Base-by-base conservation (phyloP, 2,113 vertebrate genomes). In the Cryptomyrus ogoouensis region DNA sequence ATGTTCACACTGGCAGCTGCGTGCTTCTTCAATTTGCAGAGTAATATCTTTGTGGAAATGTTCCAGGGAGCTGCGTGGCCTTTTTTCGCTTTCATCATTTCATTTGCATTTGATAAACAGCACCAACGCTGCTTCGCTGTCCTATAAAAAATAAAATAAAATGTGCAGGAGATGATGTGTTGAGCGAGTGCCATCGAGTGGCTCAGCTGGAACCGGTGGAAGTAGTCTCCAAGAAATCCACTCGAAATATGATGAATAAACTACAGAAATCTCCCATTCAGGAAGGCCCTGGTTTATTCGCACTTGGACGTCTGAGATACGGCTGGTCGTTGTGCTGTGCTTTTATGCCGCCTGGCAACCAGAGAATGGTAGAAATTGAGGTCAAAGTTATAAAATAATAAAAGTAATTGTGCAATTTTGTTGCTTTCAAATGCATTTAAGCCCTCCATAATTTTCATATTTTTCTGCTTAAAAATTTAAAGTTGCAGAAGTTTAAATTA, bases 201-300 rank as follows among this genome's bases (percentile, higher is more conserved):
- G 9, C 92, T 39, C 92, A 90, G 91, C 89, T 91, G 91, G 89
- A 91, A 53, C 90, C 93, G 89, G 94, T 31, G 49, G 62, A 90
- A 90, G 86, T 77, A 15, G 44, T 56, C 58, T 50, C 53, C 31
- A 35, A 83, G 35, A 89, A 92, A 91, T 58, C 27, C 88, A 90
- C 91, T 91, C 27, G 88, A 70, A 90, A 74, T 88, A 88, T 89
- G 87, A 89, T 44, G 80, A 47, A 89, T 62, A 88, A 91, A 77
- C 91, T 89, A 84, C 77, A 90, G 74, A 88, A 90, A 90, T 91
- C 56, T 66, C 31, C 88, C 86, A 89, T 88, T 91, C 90, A 70
- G 88, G 92, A 89, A 83, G 89, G 19, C 42, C 44, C 17, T 46
- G 39, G 91, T 91, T 91, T 90, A 89, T 91, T 91, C 86, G 70